A percentile compares a stretch with the other conserved stretches of the same genome.
These are phyloP conservation scores for Brevimyrus niger DNA, from an alignment of 2,113 vertebrate species.

Conservation along the genomic window DNA sequence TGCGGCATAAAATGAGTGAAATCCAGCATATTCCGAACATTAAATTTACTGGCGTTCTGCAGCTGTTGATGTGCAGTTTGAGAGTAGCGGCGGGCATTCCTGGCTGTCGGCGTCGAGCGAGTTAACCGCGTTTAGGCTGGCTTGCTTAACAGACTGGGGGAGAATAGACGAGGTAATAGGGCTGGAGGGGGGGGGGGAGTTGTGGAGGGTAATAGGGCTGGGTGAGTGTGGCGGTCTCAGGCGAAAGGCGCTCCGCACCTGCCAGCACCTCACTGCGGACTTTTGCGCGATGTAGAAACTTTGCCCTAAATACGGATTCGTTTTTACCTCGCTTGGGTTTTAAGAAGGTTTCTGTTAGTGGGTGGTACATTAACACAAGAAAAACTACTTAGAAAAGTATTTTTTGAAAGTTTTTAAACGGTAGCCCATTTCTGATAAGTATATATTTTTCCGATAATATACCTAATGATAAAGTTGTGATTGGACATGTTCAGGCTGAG, in stretches of 20 bases:
- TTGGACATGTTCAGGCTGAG: neutral
- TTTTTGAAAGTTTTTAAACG: neutral
- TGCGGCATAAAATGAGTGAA: neutral
- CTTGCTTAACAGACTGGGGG: constrained; percentile 30
- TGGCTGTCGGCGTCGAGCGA: constrained; percentile 32
- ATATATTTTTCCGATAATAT: neutral
- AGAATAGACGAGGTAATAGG: constrained; percentile 19
- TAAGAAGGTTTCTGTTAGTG: neutral
- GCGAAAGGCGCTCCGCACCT: constrained; percentile 24
- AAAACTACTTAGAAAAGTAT: neutral
- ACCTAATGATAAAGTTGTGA: neutral
- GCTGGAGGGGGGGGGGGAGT: constrained; percentile 15
- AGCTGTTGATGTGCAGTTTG: neutral
- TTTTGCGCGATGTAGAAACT: constrained; percentile 7
- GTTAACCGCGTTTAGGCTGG: constrained; percentile 41
- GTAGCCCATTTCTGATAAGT: neutral
- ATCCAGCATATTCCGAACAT: neutral
- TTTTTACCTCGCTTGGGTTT: constrained; percentile 10
- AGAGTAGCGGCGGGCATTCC: no score
- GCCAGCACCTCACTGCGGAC: constrained; percentile 30
- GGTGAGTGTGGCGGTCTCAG: neutral
- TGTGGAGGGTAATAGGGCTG: constrained; percentile 16
- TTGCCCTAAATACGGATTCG: constrained; percentile 7
- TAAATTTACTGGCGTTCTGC: neutral
- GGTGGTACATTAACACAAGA: neutral